Evolutionary conservation across 64 coral and sea anemone species (phyloP).

Genomic region (Astreopora myriophthalma): DNA sequence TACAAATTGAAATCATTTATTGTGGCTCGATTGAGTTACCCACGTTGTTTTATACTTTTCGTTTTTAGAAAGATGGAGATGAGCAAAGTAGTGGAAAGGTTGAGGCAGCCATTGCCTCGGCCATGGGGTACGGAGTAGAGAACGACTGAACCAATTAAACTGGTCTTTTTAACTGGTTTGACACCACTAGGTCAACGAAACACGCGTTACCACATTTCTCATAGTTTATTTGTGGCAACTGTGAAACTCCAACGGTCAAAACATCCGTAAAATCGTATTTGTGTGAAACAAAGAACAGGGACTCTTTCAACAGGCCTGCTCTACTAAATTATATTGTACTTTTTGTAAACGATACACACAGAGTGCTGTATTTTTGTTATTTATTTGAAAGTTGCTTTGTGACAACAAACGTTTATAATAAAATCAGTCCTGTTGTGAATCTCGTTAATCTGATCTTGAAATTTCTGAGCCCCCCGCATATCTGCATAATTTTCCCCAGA

Average conservation of each 20-base stretch:
- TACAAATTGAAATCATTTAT: background rate
- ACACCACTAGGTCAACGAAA: background rate
- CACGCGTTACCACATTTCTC: background rate
- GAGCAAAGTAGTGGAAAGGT: conserved; percentile 90
- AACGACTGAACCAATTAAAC: conserved; percentile 14
- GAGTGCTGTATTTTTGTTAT: conserved; percentile 2
- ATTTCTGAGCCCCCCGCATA: no score
- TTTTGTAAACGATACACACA: background rate
- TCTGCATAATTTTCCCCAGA: background rate
- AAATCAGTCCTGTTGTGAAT: background rate
- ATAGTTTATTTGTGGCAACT: background rate
- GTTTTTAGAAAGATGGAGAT: conserved; percentile 89
- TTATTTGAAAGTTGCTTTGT: background rate
- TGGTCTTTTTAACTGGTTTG: background rate
- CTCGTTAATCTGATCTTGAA: no score
- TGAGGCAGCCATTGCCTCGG: conserved; percentile 78
- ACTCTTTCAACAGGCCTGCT: background rate
- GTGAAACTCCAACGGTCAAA: background rate
- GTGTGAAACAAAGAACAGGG: background rate
- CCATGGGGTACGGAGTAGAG: conserved; percentile 71
- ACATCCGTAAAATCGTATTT: background rate
- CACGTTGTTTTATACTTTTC: background rate
- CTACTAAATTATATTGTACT: background rate
- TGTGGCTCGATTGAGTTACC: background rate
- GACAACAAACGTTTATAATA: background rate